Base-by-base conservation (phyloP, 2,113 vertebrate species). In the Lipophrys pholis region DNA sequence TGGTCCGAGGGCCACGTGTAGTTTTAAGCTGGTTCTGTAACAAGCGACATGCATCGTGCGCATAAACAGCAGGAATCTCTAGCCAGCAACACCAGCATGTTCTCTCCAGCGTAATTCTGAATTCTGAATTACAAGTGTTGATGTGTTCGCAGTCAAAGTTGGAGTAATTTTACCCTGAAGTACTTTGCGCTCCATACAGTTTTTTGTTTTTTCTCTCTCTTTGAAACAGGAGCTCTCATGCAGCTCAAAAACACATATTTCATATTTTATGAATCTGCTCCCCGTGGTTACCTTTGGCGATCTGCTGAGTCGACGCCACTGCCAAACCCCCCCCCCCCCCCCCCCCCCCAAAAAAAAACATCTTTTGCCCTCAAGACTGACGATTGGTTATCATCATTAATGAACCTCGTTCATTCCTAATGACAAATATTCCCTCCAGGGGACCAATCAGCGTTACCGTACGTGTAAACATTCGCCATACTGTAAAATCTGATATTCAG, bases 401-500 rank as follows among this genome's bases (percentile, higher is more conserved):
- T 91, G 90, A 92, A 89, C 67, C 68, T 71, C 64, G 77, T 75
- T 87, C 53, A 78, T 71, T 81, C 59, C 51, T 66, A 68, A 87
- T 84, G 73, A 81, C 79, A 82, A 73, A 82, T 57, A 84, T 66
- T 83, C 64, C 75, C 90, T 88, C 72, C 72, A 82, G 90, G 89
- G 86, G 65, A 38, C 72, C 78, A 86, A 86, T 87, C 83, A 68
- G 80, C 11, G 38, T 49, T 70, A 8, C 21, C 62, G 15, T 57
- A 45, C 45, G 64, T 73, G 85, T 85, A 87, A 90, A 89, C 77
- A 87, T 65, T 62, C 58, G 14, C 49, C 14, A 2, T 21, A 14
- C 54, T 78, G 10, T n/a, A 58, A 87, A 81, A 81, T 78, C 50
- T 55, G 70, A 72, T 69, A 82, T 85, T 88, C 85, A 89, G 86